Evolutionary conservation across 2,888 invertebrate species (phyloP).

Genomic region (Plebejus melissa): DNA sequence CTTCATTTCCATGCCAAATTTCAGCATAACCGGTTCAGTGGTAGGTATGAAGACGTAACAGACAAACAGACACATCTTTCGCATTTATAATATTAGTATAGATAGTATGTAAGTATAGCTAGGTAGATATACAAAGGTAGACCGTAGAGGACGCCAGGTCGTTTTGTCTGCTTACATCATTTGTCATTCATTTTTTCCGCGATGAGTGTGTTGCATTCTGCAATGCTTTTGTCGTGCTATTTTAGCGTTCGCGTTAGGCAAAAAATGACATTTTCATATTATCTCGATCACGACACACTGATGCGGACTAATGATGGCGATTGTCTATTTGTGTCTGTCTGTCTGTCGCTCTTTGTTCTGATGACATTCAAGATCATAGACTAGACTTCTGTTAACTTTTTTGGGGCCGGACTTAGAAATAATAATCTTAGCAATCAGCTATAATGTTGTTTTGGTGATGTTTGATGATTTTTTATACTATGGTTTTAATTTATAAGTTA

Average conservation of each 20-base stretch:
- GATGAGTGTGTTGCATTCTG: constrained; percentile 34
- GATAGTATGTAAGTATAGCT: background rate
- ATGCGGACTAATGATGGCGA: constrained; percentile 52
- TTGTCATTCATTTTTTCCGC: background rate
- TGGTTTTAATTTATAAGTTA: no score
- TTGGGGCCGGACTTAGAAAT: background rate
- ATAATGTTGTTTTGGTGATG: background rate
- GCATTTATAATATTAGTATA: no score
- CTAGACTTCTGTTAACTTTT: background rate
- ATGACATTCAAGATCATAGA: background rate
- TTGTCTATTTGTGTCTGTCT: constrained; percentile 37
- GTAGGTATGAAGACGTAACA: no score
- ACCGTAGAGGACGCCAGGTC: background rate
- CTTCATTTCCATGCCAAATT: no score
- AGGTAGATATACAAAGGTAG: background rate
- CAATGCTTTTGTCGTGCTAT: constrained; percentile 40
- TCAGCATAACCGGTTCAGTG: no score
- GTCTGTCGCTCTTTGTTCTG: background rate
- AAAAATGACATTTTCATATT: constrained; percentile 60
- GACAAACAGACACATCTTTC: no score
- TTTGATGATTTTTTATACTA: background rate
- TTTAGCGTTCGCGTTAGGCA: constrained; percentile 44
- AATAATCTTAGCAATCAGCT: background rate
- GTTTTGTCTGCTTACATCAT: constrained; percentile 7
- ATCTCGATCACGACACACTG: constrained; percentile 51